Conservation (phyloP, 2,888 invertebrate species). For the Neria commutata region DNA sequence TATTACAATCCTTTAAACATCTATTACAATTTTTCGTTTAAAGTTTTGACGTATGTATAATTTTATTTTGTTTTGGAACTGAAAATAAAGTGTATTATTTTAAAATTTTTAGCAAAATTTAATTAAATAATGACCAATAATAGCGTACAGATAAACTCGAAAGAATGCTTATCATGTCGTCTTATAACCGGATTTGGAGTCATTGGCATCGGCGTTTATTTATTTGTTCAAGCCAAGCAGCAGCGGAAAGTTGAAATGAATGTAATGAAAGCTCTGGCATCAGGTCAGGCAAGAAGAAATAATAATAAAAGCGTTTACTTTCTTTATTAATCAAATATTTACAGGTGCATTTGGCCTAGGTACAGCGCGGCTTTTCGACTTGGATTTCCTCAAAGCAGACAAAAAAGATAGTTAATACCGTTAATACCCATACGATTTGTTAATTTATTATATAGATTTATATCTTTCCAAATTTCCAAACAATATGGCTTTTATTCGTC, state of each 20-base stretch:
- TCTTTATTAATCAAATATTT: slow-evolving; percentile 35
- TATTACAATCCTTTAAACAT: too few species aligned
- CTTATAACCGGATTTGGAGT: slow-evolving; percentile 68
- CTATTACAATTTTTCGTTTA: too few species aligned
- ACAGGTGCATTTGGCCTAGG: slow-evolving; percentile 67
- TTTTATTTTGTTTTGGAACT: too few species aligned
- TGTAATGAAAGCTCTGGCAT: slow-evolving; percentile 44
- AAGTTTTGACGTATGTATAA: too few species aligned
- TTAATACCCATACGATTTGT: too few species aligned
- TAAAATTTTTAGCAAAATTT: too few species aligned
- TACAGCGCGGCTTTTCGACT: slow-evolving; percentile 66
- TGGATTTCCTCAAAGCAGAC: slow-evolving; percentile 41
- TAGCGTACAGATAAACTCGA: slow-evolving; percentile 7
- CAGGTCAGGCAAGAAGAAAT: slow-evolving; percentile 36
- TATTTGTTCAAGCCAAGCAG: slow-evolving; percentile 66
- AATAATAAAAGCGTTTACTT: slow-evolving; percentile 40
- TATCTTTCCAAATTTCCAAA: neutral
- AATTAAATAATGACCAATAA: neutral
- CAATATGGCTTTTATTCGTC: slow-evolving; percentile 17
- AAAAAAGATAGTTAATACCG: slow-evolving; percentile 3
- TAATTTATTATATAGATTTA: neutral
- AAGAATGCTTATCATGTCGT: slow-evolving; percentile 68
- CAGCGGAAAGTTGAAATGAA: slow-evolving; percentile 48
- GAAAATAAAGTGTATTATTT: too few species aligned
- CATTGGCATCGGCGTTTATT: slow-evolving; percentile 69